Percentiles rank a stretch among this genome's conserved stretches.
Conservation (phyloP, 92 coral and sea anemone species). For the Muricea muricata region DNA sequence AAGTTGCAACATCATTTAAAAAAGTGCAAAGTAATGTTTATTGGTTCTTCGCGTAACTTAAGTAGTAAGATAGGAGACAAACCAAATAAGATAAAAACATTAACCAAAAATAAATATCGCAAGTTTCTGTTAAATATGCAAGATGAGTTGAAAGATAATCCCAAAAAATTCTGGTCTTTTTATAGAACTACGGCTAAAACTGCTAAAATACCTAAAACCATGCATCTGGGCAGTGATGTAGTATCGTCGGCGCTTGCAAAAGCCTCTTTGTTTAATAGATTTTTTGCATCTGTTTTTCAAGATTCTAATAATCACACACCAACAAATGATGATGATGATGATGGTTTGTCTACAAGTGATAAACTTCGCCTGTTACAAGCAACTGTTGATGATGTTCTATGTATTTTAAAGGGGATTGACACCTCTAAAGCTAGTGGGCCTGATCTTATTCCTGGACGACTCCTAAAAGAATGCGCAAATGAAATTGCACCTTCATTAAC, state of each 20-base stretch:
- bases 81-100: conserved; percentile 34
- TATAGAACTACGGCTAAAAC: conserved; percentile 41
- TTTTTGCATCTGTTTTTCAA: conserved; percentile 52
- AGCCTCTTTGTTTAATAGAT: conserved; percentile 38
- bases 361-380: background rate
- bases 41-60: no score
- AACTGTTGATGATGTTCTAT: conserved; percentile 36
- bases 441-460: conserved; percentile 46
- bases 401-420: conserved; percentile 39
- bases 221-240: background rate
- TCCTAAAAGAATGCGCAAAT: conserved; percentile 55
- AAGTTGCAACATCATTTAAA: no score
- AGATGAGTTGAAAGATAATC: conserved; percentile 54
- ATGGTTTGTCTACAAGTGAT: no score
- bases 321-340: no score
- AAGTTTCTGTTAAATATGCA: conserved; percentile 44
- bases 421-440: conserved; percentile 61
- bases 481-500: conserved; percentile 59
- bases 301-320: background rate
- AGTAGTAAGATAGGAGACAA: no score
- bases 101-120: conserved; percentile 43
- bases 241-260: conserved; percentile 19
- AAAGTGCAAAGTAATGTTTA: no score
- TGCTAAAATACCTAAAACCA: background rate
- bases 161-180: conserved; percentile 57